phyloP scores from a whole-genome alignment of 2,113 vertebrate genomes.

The Mungos mungo region DNA sequence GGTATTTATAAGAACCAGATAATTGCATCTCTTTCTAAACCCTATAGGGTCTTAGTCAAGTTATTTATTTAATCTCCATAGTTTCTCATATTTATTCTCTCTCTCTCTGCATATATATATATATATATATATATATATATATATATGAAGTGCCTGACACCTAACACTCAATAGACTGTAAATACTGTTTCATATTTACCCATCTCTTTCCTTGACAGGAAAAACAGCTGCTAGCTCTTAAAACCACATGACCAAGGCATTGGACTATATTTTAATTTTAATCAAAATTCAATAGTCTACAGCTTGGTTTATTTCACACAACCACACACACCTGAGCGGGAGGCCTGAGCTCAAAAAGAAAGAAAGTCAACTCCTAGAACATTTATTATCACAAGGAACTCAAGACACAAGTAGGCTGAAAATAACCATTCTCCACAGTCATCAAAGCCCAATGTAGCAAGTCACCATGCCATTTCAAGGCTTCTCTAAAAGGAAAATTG shows the following conservation, averaged over 20 bases:
- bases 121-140: no score
- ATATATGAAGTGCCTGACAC: neutral
- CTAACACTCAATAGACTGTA: neutral
- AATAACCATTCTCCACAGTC: neutral
- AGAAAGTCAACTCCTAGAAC: neutral
- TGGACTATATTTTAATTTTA: conserved; percentile 23
- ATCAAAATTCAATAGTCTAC: neutral
- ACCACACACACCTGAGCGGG: neutral
- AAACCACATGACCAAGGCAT: neutral
- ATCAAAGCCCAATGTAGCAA: neutral
- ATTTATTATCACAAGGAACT: neutral
- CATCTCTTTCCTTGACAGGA: neutral
- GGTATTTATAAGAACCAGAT: neutral
- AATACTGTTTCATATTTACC: neutral
- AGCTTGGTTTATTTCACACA: neutral
- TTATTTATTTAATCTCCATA: neutral
- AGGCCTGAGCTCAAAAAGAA: neutral
- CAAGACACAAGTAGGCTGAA: neutral
- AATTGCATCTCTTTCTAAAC: neutral
- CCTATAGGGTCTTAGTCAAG: neutral
- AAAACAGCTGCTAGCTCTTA: neutral
- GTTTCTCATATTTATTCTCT: neutral
- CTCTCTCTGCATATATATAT: no score
- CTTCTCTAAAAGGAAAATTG: neutral
- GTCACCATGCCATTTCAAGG: neutral